Evolutionary conservation across 2,888 invertebrate species (phyloP).

Genomic region (Netelia fuscicornis): DNA sequence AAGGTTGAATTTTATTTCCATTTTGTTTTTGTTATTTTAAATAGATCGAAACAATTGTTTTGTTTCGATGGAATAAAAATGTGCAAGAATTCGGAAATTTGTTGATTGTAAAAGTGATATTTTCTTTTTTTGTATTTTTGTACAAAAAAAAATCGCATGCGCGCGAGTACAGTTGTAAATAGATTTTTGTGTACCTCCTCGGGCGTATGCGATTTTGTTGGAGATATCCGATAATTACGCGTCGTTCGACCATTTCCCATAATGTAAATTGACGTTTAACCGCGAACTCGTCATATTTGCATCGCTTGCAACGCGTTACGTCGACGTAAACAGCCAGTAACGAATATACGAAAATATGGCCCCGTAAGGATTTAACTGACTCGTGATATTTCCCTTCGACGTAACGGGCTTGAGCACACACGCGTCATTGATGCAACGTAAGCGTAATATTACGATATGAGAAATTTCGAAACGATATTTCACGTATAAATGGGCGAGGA

Average conservation of each 20-base stretch:
- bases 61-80: no score
- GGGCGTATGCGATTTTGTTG: not conserved
- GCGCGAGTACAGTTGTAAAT: not conserved
- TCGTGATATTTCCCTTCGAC: not conserved
- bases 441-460: not conserved
- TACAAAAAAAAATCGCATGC: not conserved
- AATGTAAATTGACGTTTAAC: conserved; percentile 40
- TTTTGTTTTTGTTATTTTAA: no score
- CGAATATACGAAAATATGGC: not conserved
- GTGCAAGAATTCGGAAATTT: no score
- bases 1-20: no score
- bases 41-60: no score
- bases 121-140: not conserved
- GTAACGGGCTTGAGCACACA: not conserved
- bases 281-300: not conserved
- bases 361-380: not conserved
- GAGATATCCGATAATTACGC: not conserved
- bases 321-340: not conserved
- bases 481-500: not conserved
- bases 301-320: not conserved
- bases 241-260: not conserved
- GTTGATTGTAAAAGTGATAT: no score
- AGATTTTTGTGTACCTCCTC: not conserved
- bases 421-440: conserved; percentile 1
- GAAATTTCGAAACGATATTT: conserved; percentile 10